Percentiles rank a stretch among this genome's conserved stretches.
phyloP scores from a whole-genome alignment of 2,888 invertebrate species.

The Caenorhabditis plicata region DNA sequence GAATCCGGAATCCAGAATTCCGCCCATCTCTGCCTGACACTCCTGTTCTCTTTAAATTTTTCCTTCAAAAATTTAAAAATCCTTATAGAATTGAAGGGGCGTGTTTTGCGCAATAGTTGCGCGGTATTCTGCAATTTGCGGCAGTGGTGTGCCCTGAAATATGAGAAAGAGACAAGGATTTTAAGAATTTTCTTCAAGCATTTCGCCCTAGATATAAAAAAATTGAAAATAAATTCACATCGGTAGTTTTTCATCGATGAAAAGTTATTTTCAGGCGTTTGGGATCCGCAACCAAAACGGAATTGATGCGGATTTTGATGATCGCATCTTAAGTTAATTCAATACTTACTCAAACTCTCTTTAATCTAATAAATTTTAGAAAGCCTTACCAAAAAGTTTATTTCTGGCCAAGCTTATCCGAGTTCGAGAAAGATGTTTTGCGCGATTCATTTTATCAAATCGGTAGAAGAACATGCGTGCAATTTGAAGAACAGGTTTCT shows the following conservation, averaged over 20 bases:
- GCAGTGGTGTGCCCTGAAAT: too few relatives aligned
- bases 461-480: conserved; percentile 55
- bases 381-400: conserved; percentile 58
- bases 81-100: too few relatives aligned
- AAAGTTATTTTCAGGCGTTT: conserved; percentile 12
- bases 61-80: too few relatives aligned
- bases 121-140: too few relatives aligned
- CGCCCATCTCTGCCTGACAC: too few relatives aligned
- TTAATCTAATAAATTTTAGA: conserved; percentile 10
- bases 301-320: conserved; percentile 32
- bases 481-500: conserved; percentile 51
- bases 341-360: neutral
- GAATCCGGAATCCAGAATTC: too few relatives aligned
- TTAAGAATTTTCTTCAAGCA: too few relatives aligned
- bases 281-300: conserved; percentile 14
- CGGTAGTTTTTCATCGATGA: neutral
- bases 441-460: conserved; percentile 59
- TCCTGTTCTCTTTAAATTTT: too few relatives aligned
- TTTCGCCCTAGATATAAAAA: too few relatives aligned
- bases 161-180: too few relatives aligned
- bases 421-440: conserved; percentile 46
- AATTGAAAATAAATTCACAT: too few relatives aligned
- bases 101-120: too few relatives aligned
- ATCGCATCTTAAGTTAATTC: conserved; percentile 11
- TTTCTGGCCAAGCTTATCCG: conserved; percentile 60